Evolutionary conservation across 2,113 vertebrate genomes (phyloP), one percentile per base, ranked within the genome.

Genomic region (Dromiciops gliroides): DNA sequence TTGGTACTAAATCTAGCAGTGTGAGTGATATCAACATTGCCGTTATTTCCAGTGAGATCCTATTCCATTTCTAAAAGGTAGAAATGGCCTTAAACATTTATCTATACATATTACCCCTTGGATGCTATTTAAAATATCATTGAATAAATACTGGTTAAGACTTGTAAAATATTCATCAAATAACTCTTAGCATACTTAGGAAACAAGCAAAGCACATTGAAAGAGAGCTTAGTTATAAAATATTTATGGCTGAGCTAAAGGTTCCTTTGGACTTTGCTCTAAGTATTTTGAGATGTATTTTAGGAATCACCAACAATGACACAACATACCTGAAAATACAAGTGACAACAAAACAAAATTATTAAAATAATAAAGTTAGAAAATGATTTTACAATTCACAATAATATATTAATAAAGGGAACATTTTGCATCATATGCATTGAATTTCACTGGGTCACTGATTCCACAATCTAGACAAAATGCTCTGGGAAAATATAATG

Each of bases 111-210:
- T 3, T 37, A 4, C 51, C 92, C 93, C 51, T 95, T 89, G 50
- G 97, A 97, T 83, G 95, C 44, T 6, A 94, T 31, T 96, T 91
- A 95, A 95, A 50, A 97, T 90, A 93, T 23, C 93, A 75, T 52
- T 95, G 49, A 98, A 92, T 51, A 96, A 89, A n/a, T 97, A 25
- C 93, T 97, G 23, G 44, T 95, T 96, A 97, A 97, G 89, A 92
- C 44, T 91, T 94, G 67, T 91, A 94, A 97, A 98, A 96, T 96
- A 97, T 92, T 97, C 2, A 97, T 56, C 52, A 23, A 97, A 92
- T 96, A 95, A 93, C 12, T 91, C 94, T 96, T 95, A 67, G n/a
- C 52, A 94, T 93, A 90, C 93, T 97, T 94, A 96, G 96, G 90
- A 92, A 95, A 97, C 90, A 95, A 95, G 8, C 37, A 93, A 92